Conservation (phyloP, 1,140 invertebrate species). For the Calycopis cecrops region DNA sequence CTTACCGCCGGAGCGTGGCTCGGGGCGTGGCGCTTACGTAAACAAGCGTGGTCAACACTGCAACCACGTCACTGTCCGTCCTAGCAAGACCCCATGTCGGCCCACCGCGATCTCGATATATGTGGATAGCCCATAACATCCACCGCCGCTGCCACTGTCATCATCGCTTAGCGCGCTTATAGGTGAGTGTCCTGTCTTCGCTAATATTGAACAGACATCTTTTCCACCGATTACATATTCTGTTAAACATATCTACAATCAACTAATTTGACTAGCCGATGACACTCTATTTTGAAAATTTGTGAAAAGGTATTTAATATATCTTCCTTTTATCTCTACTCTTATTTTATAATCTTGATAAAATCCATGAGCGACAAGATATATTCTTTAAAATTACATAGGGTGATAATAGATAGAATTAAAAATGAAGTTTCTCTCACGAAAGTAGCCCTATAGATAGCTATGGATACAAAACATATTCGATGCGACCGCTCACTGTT, state of each 20-base stretch:
- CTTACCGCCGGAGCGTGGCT: slow-evolving; percentile 65
- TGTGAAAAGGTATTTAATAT: too few species aligned
- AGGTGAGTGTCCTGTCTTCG: slow-evolving; percentile 38
- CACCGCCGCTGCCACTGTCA: slow-evolving; percentile 60
- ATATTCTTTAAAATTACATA: too few species aligned
- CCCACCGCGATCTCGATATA: slow-evolving; percentile 56
- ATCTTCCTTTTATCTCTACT: too few species aligned
- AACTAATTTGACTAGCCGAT: too few species aligned
- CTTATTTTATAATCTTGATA: too few species aligned
- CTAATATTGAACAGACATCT: neutral
- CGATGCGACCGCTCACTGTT: neutral
- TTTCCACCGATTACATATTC: slow-evolving; percentile 1
- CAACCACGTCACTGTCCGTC: slow-evolving; percentile 63
- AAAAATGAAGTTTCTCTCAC: too few species aligned
- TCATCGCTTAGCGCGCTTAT: slow-evolving; percentile 61
- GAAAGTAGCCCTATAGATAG: too few species aligned
- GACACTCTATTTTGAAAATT: too few species aligned
- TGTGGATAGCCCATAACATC: slow-evolving; percentile 51
- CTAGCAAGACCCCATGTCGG: slow-evolving; percentile 64
- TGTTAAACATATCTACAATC: neutral
- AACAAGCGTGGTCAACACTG: slow-evolving; percentile 61
- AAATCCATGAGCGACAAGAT: too few species aligned
- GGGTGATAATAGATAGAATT: too few species aligned
- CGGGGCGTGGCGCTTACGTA: slow-evolving; percentile 74
- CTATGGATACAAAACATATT: too few species aligned